Evolutionary conservation across 2,888 invertebrate species (phyloP), one percentile per base, ranked within the genome.

Genomic region (Trisateles emortualis): DNA sequence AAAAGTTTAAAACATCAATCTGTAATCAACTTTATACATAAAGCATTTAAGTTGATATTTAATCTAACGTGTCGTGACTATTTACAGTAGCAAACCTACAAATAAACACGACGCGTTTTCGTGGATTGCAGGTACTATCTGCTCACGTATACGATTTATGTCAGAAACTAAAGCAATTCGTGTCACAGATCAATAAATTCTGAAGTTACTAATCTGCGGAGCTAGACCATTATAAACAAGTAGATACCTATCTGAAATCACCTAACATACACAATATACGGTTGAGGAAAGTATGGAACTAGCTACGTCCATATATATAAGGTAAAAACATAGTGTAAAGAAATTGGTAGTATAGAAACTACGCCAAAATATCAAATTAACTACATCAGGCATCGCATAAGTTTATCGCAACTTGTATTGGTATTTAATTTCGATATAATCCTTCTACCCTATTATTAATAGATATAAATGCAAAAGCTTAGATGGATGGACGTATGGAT

Each of bases 181-280:
- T 53, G 38, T 46, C 51, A 49, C 51, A 55, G 46, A 65, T 64
- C 53, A 46, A 53, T 59, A 62, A 53, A 68, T 70, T 44, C 54
- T 53, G 52, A 56, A 56, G 38, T 64, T 55, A 56, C 57, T 63
- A 68, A 73, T 69, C 60, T 52, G 54, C 40, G 35, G 24, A 52
- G 54, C 39, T 41, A 43, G 49, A 52, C 45, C 43, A 72, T 69
- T 69, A 68, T 72, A 68, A 60, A 68, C 50, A 69, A 65, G 50
- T 5, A 56, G 57, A 68, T 72, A 65, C 9, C 13, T 43, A 69
- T 69, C 65, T 45, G 11, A 36, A 52, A 52, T 61, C 59, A 62
- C 56, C 41, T 44, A 48, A 32, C 43, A 40, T 44, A 33, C 41
- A 57, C 42, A 46, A 68, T 41, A 55, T 54, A 61, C 44, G 45